Evolutionary conservation across 2,113 vertebrate genomes (phyloP).

Genomic region (Pangasianodon hypophthalmus): DNA sequence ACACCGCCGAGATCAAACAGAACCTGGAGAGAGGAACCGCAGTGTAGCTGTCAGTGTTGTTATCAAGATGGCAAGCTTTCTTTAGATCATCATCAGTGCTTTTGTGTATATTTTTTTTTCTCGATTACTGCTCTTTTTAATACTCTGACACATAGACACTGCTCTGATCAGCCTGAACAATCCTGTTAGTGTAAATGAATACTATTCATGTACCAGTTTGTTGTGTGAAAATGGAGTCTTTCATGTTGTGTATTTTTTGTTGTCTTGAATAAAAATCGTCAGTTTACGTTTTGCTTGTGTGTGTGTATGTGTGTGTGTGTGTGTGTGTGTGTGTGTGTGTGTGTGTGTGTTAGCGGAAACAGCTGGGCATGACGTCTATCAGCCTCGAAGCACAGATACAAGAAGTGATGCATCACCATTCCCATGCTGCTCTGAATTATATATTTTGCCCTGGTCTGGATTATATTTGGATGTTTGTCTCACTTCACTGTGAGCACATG

Average conservation of each 20-base stretch:
- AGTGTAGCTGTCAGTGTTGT: constrained; percentile 69
- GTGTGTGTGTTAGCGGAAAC: not conserved
- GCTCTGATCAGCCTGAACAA: not conserved
- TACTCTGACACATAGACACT: not conserved
- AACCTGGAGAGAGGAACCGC: constrained; percentile 97
- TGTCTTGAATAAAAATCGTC: not conserved
- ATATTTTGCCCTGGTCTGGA: not conserved
- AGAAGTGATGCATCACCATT: not conserved
- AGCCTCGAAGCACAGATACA: not conserved
- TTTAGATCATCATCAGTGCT: not conserved
- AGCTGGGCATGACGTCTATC: not conserved
- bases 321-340: not conserved
- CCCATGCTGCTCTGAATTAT: not conserved
- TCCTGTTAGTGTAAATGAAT: not conserved
- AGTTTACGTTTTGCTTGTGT: not conserved
- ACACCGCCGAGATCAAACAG: constrained; percentile 96
- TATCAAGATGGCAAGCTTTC: not conserved
- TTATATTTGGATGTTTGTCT: not conserved
- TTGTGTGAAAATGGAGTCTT: not conserved
- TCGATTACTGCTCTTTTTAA: not conserved
- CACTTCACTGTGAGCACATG: not conserved
- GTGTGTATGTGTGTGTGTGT: not conserved
- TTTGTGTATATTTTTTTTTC: not conserved
- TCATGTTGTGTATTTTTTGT: not conserved
- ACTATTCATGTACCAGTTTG: not conserved